Evolutionary conservation across 2,797 vertebrate species (phyloP), one percentile per base, ranked within the genome.

Genomic region (Pseudopleuronectes americanus): DNA sequence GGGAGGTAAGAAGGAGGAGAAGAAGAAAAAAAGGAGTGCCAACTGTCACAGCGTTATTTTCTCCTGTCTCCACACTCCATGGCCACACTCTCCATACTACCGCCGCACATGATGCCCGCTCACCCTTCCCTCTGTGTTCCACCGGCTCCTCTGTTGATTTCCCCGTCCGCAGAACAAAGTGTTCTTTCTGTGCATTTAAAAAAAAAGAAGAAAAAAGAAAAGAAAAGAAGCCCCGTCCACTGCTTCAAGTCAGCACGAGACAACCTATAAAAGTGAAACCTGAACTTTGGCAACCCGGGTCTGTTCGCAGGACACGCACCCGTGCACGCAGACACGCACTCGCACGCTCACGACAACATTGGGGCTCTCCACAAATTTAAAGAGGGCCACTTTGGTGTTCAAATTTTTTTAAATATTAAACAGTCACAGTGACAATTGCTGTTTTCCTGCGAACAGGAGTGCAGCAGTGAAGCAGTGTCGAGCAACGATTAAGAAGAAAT

Each of bases 41-140:
- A 86, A 90, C 87, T 90, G 86, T 87, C 91, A 93, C 80, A 85
- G 79, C 58, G 86, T 91, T 92, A 85, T 89, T 89, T 86, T 86
- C 74, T 86, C 83, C 79, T 78, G 77, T 70, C n/a, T 74, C 66
- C 77, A 62, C 76, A 53, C 47, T 38, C 61, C 64, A 57, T 21
- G 68, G 71, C 71, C 66, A 66, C 36, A 43, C 52, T 47, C 64
- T 53, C 68, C 70, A 69, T 10, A 65, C 45, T 77, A 80, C 75
- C 21, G 22, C 58, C 17, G 60, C 75, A 58, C 64, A 70, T 69
- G 75, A 81, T 80, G 82, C 83, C 70, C 58, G 60, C 31, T 84
- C 60, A 64, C 43, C 73, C 81, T 65, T 66, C 57, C 33, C 45
- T 74, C 64, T 51, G 45, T 57, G 47, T 65, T 80, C 47, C 77